phyloP scores from a whole-genome alignment of 2,113 vertebrate genomes.

The Pionites leucogaster region DNA sequence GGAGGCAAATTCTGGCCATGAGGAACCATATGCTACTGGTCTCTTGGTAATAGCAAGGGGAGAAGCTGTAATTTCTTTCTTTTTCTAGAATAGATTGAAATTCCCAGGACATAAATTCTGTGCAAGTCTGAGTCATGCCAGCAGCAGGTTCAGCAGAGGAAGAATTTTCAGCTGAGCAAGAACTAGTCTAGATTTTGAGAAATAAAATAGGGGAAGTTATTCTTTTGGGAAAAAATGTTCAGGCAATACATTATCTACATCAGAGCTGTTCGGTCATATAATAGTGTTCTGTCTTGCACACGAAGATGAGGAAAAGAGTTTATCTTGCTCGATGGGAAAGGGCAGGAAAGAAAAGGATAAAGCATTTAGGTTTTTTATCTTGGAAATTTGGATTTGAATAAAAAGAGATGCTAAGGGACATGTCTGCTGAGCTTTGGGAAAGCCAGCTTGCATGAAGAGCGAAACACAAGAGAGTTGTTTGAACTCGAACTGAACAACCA shows the following conservation, averaged over 20 bases:
- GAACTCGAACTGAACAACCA: not conserved
- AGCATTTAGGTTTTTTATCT: not conserved
- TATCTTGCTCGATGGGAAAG: not conserved
- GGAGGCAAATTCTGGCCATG: not conserved
- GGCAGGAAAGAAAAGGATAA: not conserved
- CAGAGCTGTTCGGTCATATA: not conserved
- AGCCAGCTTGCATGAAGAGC: not conserved
- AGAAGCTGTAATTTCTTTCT: not conserved
- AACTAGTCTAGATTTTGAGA: not conserved
- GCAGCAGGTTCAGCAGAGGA: not conserved
- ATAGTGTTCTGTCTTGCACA: not conserved
- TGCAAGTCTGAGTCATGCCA: not conserved
- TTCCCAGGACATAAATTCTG: not conserved
- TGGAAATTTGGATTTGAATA: not conserved
- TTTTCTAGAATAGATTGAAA: not conserved
- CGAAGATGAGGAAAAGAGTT: not conserved
- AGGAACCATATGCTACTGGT: rapidly evolving
- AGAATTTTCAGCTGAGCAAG: not conserved
- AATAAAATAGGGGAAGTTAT: not conserved
- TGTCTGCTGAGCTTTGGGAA: not conserved
- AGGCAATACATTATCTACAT: not conserved
- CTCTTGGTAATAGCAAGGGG: not conserved
- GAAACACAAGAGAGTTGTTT: not conserved
- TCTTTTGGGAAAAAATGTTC: not conserved
- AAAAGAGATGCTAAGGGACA: not conserved